Percentiles rank a stretch among this genome's conserved stretches.
Evolutionary conservation across 2,113 vertebrate genomes (phyloP).

Genomic region (Misgurnus mizolepis): DNA sequence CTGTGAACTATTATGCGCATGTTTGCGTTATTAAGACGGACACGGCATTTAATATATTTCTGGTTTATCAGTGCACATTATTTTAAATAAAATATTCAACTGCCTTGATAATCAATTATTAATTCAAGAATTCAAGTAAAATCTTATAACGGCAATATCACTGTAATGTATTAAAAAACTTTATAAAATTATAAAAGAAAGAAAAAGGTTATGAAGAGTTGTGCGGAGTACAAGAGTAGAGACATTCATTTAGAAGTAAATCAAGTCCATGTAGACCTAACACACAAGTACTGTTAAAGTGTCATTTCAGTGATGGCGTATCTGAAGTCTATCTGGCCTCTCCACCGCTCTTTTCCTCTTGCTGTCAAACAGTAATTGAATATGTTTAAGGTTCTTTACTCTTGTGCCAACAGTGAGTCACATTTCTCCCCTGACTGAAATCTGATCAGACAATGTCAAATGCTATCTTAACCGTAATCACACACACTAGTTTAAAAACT

Average conservation of each 20-base stretch:
- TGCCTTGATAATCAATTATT: too few species aligned
- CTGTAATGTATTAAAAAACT: too few species aligned
- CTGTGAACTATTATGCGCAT: not conserved
- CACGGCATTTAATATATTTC: too few species aligned
- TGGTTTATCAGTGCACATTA: too few species aligned
- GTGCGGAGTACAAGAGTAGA: too few species aligned
- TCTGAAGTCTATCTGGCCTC: slow-evolving; percentile 5
- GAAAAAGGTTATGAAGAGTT: too few species aligned
- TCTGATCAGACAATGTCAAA: slow-evolving; percentile 17
- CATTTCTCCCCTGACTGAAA: slow-evolving; percentile 17
- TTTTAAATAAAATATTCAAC: too few species aligned
- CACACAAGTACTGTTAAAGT: not conserved
- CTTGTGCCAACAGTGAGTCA: slow-evolving; percentile 13
- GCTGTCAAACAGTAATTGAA: slow-evolving; percentile 7
- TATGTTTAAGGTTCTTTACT: slow-evolving; percentile 10
- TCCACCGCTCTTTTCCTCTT: not conserved
- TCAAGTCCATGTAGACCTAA: not conserved
- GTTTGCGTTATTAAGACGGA: too few species aligned
- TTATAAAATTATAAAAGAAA: too few species aligned
- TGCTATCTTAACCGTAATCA: slow-evolving; percentile 3
- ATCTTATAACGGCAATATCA: too few species aligned
- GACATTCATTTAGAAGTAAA: not conserved
- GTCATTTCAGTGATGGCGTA: not conserved
- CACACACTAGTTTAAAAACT: slow-evolving; percentile 9
- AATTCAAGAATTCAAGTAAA: too few species aligned